phyloP scores from a whole-genome alignment of 2,888 invertebrate species.

The Drosophila histrio region DNA sequence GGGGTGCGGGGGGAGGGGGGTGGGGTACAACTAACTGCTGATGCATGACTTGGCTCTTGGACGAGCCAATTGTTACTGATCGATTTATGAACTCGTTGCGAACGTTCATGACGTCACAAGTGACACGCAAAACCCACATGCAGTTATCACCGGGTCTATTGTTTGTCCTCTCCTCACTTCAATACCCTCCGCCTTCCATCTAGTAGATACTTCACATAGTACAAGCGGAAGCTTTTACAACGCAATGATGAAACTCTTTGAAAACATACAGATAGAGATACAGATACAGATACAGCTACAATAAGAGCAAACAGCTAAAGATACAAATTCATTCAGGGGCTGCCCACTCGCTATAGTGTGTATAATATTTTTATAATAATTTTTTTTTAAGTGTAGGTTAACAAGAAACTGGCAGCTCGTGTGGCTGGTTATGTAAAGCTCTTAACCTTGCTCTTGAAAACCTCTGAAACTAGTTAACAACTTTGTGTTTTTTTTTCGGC shows the following conservation, averaged over 20 bases:
- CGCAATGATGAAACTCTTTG: conserved; percentile 45
- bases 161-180: conserved; percentile 3
- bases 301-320: conserved; percentile 7
- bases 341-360: conserved; percentile 57
- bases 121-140: conserved; percentile 58
- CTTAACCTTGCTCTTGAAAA: conserved; percentile 76
- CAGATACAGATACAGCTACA: conserved; percentile 22
- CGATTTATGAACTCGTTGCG: conserved; percentile 76
- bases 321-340: conserved; percentile 57
- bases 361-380: conserved; percentile 18
- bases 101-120: conserved; percentile 65
- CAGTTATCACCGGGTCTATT: conserved; percentile 44
- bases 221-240: conserved; percentile 74
- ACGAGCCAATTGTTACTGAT: conserved; percentile 70
- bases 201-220: conserved; percentile 18
- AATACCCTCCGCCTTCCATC: neutral
- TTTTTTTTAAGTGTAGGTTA: conserved; percentile 59
- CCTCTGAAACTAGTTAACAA: conserved; percentile 29
- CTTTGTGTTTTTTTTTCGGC: neutral
- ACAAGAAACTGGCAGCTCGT: conserved; percentile 48
- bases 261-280: conserved; percentile 5
- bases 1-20: neutral
- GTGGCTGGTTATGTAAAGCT: conserved; percentile 44
- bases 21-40: conserved; percentile 38
- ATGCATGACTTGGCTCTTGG: conserved; percentile 58